phyloP scores from a whole-genome alignment of 2,888 invertebrate species.

The Drosophila ustulata region DNA sequence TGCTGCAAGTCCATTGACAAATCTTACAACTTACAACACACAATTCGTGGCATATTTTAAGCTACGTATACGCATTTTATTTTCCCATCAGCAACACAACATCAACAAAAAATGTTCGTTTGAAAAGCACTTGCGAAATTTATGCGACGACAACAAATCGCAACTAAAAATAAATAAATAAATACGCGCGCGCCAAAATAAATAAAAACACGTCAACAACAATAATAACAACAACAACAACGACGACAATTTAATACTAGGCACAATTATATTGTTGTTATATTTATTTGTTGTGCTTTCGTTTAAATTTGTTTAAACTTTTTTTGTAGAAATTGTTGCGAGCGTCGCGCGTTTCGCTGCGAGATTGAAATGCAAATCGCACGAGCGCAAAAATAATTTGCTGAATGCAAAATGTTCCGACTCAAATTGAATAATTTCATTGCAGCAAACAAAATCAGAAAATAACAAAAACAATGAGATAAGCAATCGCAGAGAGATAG shows the following conservation, averaged over 20 bases:
- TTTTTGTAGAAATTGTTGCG: slow-evolving; percentile 9
- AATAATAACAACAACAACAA: slow-evolving; percentile 12
- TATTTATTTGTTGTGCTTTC: slow-evolving; percentile 9
- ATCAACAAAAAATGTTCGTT: slow-evolving; percentile 10
- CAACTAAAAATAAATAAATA: slow-evolving; percentile 21
- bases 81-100: slow-evolving; percentile 16
- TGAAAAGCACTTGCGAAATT: slow-evolving; percentile 34
- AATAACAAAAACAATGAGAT: slow-evolving; percentile 5
- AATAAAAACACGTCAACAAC: slow-evolving; percentile 6
- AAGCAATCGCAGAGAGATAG: slow-evolving; percentile 2
- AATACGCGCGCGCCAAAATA: slow-evolving; percentile 37
- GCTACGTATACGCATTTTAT: slow-evolving; percentile 53
- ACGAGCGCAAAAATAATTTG: slow-evolving; percentile 10
- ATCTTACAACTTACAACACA: slow-evolving; percentile 58
- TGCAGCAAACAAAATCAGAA: slow-evolving; percentile 30
- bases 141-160: slow-evolving; percentile 13
- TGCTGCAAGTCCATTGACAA: neutral
- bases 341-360: slow-evolving; percentile 18
- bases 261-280: slow-evolving; percentile 1
- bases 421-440: slow-evolving; percentile 39
- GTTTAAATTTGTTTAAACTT: neutral
- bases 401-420: slow-evolving; percentile 45
- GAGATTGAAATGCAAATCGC: slow-evolving; percentile 35
- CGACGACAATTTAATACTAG: neutral
- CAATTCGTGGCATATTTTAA: slow-evolving; percentile 35